phyloP scores from a whole-genome alignment of 2,113 vertebrate species.

The Ivindomyrus marchei region DNA sequence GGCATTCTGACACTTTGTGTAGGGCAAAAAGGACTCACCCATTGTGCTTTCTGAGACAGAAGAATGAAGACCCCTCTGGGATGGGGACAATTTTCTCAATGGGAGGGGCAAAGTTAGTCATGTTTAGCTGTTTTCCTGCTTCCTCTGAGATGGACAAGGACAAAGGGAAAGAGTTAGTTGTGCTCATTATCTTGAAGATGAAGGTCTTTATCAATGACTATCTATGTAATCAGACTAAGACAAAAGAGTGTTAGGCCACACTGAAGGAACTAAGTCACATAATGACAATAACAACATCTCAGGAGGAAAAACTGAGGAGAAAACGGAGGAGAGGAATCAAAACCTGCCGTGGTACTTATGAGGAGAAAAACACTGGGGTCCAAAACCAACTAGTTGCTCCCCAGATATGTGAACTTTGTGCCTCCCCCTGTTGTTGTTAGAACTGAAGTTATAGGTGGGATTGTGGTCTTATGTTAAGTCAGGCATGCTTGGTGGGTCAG shows the following conservation, averaged over 20 bases:
- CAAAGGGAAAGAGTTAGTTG: neutral
- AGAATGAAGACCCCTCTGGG: conserved; percentile 87
- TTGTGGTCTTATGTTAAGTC: neutral
- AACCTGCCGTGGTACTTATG: neutral
- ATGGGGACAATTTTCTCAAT: conserved; percentile 82
- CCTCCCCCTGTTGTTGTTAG: neutral
- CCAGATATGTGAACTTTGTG: neutral
- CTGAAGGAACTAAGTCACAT: neutral
- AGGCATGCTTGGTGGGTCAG: neutral
- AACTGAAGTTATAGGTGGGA: neutral
- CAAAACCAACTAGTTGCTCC: neutral
- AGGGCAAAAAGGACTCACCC: conserved; percentile 53
- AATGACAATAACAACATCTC: neutral
- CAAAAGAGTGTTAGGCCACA: neutral
- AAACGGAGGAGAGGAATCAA: neutral
- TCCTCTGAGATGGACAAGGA: conserved; percentile 36
- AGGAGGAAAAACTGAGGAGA: neutral
- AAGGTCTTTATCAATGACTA: neutral
- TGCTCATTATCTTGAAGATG: neutral
- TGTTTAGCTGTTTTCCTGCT: conserved; percentile 50
- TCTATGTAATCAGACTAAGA: neutral
- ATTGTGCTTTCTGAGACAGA: conserved; percentile 83
- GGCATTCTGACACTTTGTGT: neutral
- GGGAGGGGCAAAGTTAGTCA: conserved; percentile 72
- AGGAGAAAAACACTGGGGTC: neutral